Percentiles rank a stretch among this genome's conserved stretches.
phyloP scores from a whole-genome alignment of 2,113 vertebrate species.

The Polypterus senegalus region DNA sequence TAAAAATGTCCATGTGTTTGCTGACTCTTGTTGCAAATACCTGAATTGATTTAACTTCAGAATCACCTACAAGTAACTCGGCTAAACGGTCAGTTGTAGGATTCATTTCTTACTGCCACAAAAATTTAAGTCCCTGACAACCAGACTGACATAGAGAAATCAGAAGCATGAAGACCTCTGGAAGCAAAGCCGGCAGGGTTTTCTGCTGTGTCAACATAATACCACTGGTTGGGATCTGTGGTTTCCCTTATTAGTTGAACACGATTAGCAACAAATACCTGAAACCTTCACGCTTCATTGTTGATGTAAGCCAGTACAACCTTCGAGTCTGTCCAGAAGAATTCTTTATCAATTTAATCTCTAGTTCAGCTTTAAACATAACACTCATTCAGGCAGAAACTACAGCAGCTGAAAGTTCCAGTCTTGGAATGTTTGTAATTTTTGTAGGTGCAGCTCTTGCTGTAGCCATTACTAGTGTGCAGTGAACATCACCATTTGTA shows the following conservation, averaged over 20 bases:
- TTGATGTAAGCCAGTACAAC: constrained; percentile 9
- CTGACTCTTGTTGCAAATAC: not conserved
- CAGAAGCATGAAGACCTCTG: constrained; percentile 4
- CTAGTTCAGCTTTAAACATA: no score
- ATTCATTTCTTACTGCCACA: constrained; percentile 9
- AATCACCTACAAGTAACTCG: constrained; percentile 10
- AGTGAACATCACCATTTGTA: no score
- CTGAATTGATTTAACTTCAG: constrained; percentile 8
- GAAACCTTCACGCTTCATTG: constrained; percentile 19
- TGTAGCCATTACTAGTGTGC: no score
- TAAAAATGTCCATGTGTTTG: constrained; percentile 1
- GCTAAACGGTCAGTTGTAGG: not conserved
- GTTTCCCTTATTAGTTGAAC: constrained; percentile 11
- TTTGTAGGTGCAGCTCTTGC: no score
- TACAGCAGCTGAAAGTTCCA: no score
- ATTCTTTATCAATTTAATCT: no score
- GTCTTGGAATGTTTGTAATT: no score
- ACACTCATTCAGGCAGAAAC: no score
- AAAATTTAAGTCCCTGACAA: no score
- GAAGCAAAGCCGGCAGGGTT: constrained; percentile 12
- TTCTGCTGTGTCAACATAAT: constrained; percentile 13
- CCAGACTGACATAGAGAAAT: not conserved
- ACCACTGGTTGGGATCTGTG: constrained; percentile 2
- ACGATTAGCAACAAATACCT: constrained; percentile 11
- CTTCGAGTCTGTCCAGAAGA: not conserved